Evolutionary conservation across 2,113 vertebrate genomes (phyloP), one percentile per base, ranked within the genome.

Genomic region (Cyanoderma ruficeps): DNA sequence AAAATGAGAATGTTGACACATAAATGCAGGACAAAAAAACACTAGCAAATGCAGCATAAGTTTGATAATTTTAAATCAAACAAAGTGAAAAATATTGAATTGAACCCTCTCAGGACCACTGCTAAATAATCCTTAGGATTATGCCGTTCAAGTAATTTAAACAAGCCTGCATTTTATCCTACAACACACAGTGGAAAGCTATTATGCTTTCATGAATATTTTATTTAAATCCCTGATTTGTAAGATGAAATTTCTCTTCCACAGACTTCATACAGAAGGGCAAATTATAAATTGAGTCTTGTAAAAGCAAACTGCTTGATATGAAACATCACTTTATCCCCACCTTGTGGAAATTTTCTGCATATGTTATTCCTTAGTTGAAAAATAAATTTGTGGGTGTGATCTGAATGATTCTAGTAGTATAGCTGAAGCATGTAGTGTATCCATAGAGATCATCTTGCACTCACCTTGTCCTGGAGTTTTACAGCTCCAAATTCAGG

Each of bases 341-440:
- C 95, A 96, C 35, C 94, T 77, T 67, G 93, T 96, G 95, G 95
- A 93, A 94, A 21, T 44, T 42, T 82, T 57, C 37, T 65, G 70
- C 41, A 57, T 64, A 57, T 3, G 6, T 25, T 53, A 3, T 33
- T 28, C 13, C 10, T 80, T 52, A 22, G 12, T 9, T 84, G 3
- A 70, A 87, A 75, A 90, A 47, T 21, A 50, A 41, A 53, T 31
- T 33, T 15, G 3, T 50, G 28, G 33, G 9, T 39, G 46, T 49
- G n/a, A 53, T 44, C 22, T 22, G 23, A 74, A 53, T 1, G 1
- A 13, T 37, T 56, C 24, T 22, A 44, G 15, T 46, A 47, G 71
- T 4, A 4, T 7, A 60, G 11, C 30, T 76, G 50, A 14, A 28
- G 22, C 20, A 35, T 4, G 19, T 13, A 30, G 15, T 13, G 21